phyloP scores from a whole-genome alignment of 2,797 vertebrate genomes.

The Mormyrops attenuatus region DNA sequence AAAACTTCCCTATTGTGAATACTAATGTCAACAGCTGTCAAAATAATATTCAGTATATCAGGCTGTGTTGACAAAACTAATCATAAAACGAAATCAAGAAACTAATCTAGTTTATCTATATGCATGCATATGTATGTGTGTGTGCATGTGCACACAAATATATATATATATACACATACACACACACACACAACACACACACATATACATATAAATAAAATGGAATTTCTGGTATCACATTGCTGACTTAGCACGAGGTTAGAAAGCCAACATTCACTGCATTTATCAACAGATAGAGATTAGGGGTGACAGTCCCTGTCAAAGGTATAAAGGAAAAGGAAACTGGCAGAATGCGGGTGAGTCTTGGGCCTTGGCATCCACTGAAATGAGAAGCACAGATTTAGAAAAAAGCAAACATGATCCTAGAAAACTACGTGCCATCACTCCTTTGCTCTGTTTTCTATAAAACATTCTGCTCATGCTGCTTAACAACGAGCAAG shows the following conservation, averaged over 20 bases:
- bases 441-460: background rate
- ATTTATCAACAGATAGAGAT: background rate
- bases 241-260: background rate
- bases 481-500: background rate
- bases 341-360: background rate
- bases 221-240: background rate
- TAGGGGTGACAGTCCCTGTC: background rate
- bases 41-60: background rate
- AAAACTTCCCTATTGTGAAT: background rate
- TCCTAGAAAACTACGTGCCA: background rate
- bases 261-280: background rate
- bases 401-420: background rate
- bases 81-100: background rate
- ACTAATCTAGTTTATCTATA: background rate
- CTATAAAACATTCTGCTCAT: background rate
- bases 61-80: background rate
- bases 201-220: background rate
- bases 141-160: background rate
- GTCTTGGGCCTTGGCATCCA: background rate
- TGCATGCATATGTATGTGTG: background rate
- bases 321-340: background rate
- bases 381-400: background rate
- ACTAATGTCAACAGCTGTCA: background rate
- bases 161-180: too few species aligned
- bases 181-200: background rate